Evolutionary conservation across 2,797 vertebrate species (phyloP).

Genomic region (Botia almorhae): DNA sequence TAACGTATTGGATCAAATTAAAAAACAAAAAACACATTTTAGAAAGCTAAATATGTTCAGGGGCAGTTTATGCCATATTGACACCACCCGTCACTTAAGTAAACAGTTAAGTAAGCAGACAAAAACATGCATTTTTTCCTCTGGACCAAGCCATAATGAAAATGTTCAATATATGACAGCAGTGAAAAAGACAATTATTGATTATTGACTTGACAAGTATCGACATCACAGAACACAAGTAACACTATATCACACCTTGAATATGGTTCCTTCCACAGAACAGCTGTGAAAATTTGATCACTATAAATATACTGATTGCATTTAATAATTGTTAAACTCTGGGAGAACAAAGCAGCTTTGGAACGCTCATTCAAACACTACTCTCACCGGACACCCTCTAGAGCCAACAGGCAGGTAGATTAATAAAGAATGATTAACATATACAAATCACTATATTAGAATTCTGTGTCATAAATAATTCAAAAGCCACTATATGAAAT

Average conservation of each 20-base stretch:
- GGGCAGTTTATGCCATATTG: neutral
- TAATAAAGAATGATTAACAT: slow-evolving; percentile 40
- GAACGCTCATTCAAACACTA: slow-evolving; percentile 6
- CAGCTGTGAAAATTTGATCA: neutral
- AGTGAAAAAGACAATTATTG: neutral
- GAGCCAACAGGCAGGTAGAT: slow-evolving; percentile 21
- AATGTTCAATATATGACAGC: neutral
- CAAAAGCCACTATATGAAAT: slow-evolving; percentile 5
- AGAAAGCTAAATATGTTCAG: neutral
- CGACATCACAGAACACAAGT: slow-evolving; percentile 7
- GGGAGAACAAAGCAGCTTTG: slow-evolving; percentile 21
- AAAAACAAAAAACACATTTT: neutral
- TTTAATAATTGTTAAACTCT: neutral
- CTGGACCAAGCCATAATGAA: neutral
- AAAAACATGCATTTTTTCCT: neutral
- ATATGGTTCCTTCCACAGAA: neutral
- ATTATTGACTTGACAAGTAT: too few relatives aligned
- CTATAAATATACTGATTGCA: neutral
- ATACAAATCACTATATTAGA: slow-evolving; percentile 9
- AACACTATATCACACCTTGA: neutral
- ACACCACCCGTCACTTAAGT: neutral
- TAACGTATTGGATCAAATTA: neutral
- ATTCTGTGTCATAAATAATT: slow-evolving; percentile 26
- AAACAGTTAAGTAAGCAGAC: slow-evolving; percentile 13
- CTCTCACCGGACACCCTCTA: slow-evolving; percentile 10